Evolutionary conservation across 2,113 vertebrate genomes (phyloP), one percentile per base, ranked within the genome.

Genomic region (Pterocles orientalis): DNA sequence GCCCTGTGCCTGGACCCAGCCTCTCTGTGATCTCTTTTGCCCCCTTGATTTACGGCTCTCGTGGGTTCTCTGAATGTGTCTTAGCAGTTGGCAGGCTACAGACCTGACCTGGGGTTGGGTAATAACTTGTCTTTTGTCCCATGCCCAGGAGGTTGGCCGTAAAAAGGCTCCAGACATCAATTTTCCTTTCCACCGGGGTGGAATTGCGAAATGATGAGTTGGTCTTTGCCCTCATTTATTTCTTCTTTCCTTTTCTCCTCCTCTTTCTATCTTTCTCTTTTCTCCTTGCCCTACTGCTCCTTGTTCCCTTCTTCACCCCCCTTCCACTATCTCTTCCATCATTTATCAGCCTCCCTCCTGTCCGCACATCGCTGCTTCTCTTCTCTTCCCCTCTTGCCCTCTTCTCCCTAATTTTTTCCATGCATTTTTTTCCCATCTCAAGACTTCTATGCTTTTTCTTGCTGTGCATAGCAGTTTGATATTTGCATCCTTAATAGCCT

Each of bases 61-160:
- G 1, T 85, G 96, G 73, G 95, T 77, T 89, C 92, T 95, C 83
- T 65, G 94, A 91, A 89, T 86, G 81, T 71, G 86, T 95, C 94
- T 85, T 61, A 80, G 86, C 71, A 86, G 80, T 86, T 96, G 96
- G 91, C 91, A 87, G 70, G 81, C 86, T 96, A 61, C 95, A 89
- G 88, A 93, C 77, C 88, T 94, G 94, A 96, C 95, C 96, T 90
- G 75, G 86, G 96, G 70, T 54, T 96, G 92, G 95, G 86, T 96
- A 96, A 96, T 96, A 95, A 95, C 95, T 97, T 94, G 90, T 96
- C 91, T 96, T 97, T 93, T 95, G 91, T 96, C 95, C 96, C 96
- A 43, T 94, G 86, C 95, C 94, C 86, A 82, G 91, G 86, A 92
- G 86, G 95, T 82, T 93, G 94, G 88, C 73, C 83, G 65, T 96